Evolutionary conservation across 2,113 vertebrate genomes (phyloP), one percentile per base, ranked within the genome.

Genomic region (Aptenodytes forsteri): DNA sequence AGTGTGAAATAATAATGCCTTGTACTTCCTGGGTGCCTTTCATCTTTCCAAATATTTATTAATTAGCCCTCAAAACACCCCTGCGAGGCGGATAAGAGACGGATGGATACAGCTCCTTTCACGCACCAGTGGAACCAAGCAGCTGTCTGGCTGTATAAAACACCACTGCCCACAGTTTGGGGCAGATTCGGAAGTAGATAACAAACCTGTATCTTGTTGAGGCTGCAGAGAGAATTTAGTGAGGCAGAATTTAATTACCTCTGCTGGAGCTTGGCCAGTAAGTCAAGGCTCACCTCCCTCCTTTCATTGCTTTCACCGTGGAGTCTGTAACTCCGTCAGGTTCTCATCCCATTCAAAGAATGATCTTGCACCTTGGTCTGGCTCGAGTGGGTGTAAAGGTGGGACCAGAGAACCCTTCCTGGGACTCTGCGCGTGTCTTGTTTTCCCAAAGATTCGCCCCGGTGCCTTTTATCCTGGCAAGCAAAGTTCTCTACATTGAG

Each of bases 41-140:
- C 47, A 59, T 95, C 50, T 96, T 95, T 89, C 83, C 77, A 95
- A 94, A 91, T 93, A 94, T 95, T 95, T 96, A 93, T 96, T 89
- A 94, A 90, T 94, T 86, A 96, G 78, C 75, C 75, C 64, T 93
- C 82, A 77, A 94, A 94, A 88, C 62, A 83, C 50, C n/a, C 54
- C 70, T 80, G 71, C 2, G 32, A 94, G 71, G 77, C 81, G 75
- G 75, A 66, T 73, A 58, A 76, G 91, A 85, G 78, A 52, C 73
- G 91, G 66, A 80, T 77, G 87, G 78, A 55, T 90, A 27, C 1
- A 3, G 38, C 16, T 90, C 38, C 67, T 93, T 93, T 94, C 66
- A 87, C 0, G 5, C 46, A 50, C 32, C 66, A 30, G 40, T 91
- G 81, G 73, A 92, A 87, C 8, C 32, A 38, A 88, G 71, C 55